Evolutionary conservation across 1,140 invertebrate species (phyloP), one percentile per base, ranked within the genome.

Genomic region (Zaprionus ornatus): DNA sequence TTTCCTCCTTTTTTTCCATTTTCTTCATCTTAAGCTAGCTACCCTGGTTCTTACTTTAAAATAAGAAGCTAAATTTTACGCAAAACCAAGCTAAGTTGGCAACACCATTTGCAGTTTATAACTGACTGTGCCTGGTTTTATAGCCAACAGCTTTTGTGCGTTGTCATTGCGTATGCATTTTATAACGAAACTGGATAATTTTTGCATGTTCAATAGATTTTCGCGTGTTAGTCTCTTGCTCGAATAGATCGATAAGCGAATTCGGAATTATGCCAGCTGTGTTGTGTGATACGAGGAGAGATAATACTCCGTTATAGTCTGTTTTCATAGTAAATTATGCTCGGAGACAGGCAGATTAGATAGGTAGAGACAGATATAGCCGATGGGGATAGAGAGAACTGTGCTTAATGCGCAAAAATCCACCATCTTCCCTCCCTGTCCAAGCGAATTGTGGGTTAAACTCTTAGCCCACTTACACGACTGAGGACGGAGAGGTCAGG

Each of bases 101-200:
- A 45, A 1, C 7, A 9, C 40, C 19, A 2, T 19, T 7, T 45
- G 40, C 40, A 17, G 40, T 17, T 17, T 45, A n/a, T 10, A 7
- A 45, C 17, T 7, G 2, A n/a, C 45, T 50, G 10, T 23, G 19
- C 45, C 5, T 10, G 29, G 45, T 60, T 67, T 68, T 21, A 37
- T 74, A 56, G 29, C 52, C 4, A 45, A 2, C 57, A 70, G 66
- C 66, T 74, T 70, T 74, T 74, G 37, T 57, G 1, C n/a, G 64
- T 17, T 12, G 37, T 23, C n/a, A 37, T 12, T 66, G 21, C 13
- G n/a, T 45, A 37, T 50, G 59, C 17, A 60, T 40, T 17, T 25
- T 12, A 40, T 55, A 21, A 29, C 15, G 15, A 37, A 59, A 19
- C 32, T 59, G 6, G 17, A 40, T 15, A 40, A 59, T 50, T 23